Percentiles rank a stretch among this genome's conserved stretches.
Conservation (phyloP, 2,113 vertebrate species). For the Tautogolabrus adspersus region DNA sequence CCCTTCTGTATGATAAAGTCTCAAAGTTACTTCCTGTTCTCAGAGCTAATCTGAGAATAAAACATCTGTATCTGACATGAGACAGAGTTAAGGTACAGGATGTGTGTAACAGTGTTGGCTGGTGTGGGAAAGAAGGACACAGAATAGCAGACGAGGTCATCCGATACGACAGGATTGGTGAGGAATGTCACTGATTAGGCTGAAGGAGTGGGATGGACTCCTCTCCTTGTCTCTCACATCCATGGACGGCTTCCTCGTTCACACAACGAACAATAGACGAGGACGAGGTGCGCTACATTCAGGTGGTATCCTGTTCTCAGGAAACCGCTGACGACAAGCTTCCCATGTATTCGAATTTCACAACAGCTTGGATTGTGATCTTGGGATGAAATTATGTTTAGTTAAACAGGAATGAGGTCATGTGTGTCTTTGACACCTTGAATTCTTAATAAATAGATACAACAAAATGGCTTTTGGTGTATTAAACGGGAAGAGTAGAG, state of each 20-base stretch:
- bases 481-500: slow-evolving; percentile 17
- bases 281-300: slow-evolving; percentile 65
- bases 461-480: not conserved
- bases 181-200: slow-evolving; percentile 78
- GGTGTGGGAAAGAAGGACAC: slow-evolving; percentile 75
- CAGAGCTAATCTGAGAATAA: slow-evolving; percentile 10
- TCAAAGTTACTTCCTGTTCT: slow-evolving; percentile 16
- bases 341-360: slow-evolving; percentile 72
- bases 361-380: slow-evolving; percentile 23
- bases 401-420: not conserved
- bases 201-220: slow-evolving; percentile 70
- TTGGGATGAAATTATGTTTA: not conserved
- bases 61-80: slow-evolving; percentile 15
- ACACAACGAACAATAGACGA: slow-evolving; percentile 73
- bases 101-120: slow-evolving; percentile 28
- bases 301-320: slow-evolving; percentile 73
- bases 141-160: slow-evolving; percentile 71
- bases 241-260: slow-evolving; percentile 67
- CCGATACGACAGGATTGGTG: slow-evolving; percentile 66
- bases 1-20: not conserved
- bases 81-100: slow-evolving; percentile 48
- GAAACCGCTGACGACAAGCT: slow-evolving; percentile 51
- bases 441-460: not conserved
- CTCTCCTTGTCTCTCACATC: slow-evolving; percentile 67
- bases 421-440: too few species aligned